Evolutionary conservation across 2,113 vertebrate species (phyloP), one percentile per base, ranked within the genome.

Genomic region (Narcine bancroftii): DNA sequence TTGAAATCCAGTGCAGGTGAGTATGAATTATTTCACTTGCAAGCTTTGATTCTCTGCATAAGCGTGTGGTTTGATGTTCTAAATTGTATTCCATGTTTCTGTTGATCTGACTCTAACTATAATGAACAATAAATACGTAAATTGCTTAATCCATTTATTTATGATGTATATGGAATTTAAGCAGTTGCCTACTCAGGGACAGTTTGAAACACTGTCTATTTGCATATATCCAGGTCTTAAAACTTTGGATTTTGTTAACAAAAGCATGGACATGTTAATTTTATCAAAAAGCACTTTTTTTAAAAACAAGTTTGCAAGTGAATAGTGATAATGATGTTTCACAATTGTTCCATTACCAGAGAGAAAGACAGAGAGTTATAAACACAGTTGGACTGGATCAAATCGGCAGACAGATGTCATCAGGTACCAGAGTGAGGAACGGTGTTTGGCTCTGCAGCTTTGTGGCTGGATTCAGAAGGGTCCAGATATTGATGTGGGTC

Each of bases 391-490:
- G 97, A 97, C 96, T 71, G 97, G 98, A 92, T 97, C 97, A 0
- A 98, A 99, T 92, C 96, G 97, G 21, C 97, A 97, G 94, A 96
- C 96, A 0, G 98, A 99, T 92, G 96, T 97, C 21, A 94, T 94
- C 87, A 97, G 97, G 0, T 99, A 96, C 94, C 95, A 97, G 94
- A 99, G 97, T 92, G 98, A 99, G 94, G 99, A 99, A 94, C 97
- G 99, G 92, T 96, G 96, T 92, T 96, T 99, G 93, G 98, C 98
- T 56, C 94, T 99, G 93, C 97, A 98, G 93, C 97, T 99, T 92
- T 99, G 99, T 45, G 98, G 99, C 63, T 99, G 99, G 99, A 98
- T 98, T 94, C 96, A 96, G 92, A 97, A 97, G 19, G 97, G 98
- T 4, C 96, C 97, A 0, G 97, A 99, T 92, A 93, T 96, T 21